A percentile compares a stretch with the other conserved stretches of the same genome.
Evolutionary conservation across 1,140 invertebrate genomes (phyloP).

Genomic region (Rhopalosiphum padi): DNA sequence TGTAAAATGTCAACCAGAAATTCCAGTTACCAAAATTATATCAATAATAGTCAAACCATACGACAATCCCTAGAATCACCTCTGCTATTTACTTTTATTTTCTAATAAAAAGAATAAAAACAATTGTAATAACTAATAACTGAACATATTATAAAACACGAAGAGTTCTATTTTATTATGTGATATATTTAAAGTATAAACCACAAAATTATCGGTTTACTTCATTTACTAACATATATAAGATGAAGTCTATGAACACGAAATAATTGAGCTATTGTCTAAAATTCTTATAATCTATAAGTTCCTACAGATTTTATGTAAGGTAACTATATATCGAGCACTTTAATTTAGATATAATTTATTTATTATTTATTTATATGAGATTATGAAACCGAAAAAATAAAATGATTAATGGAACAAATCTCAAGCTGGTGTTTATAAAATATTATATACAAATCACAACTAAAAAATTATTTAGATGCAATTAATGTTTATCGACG

Average conservation of each 20-base stretch:
- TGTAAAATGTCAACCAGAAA: neutral
- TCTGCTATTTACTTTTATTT: neutral
- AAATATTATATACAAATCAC: too few relatives aligned
- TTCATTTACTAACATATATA: rapidly evolving
- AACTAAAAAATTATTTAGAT: too few relatives aligned
- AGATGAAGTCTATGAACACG: neutral
- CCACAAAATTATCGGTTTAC: neutral
- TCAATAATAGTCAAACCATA: neutral
- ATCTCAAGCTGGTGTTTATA: too few relatives aligned
- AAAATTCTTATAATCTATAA: neutral
- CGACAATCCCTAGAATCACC: neutral
- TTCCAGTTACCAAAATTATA: neutral
- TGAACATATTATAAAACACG: neutral
- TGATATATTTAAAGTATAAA: neutral
- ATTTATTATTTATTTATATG: too few relatives aligned
- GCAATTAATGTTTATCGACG: too few relatives aligned
- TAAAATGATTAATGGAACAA: too few relatives aligned
- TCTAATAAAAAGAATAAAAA: neutral
- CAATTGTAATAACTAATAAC: neutral
- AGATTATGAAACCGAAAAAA: too few relatives aligned
- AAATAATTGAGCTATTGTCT: neutral
- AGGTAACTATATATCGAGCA: too few relatives aligned
- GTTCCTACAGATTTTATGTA: neutral
- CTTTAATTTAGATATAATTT: too few relatives aligned
- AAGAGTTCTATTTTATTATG: neutral